Evolutionary conservation across 1,140 invertebrate genomes (phyloP).

Genomic region (Adelges cooleyi): DNA sequence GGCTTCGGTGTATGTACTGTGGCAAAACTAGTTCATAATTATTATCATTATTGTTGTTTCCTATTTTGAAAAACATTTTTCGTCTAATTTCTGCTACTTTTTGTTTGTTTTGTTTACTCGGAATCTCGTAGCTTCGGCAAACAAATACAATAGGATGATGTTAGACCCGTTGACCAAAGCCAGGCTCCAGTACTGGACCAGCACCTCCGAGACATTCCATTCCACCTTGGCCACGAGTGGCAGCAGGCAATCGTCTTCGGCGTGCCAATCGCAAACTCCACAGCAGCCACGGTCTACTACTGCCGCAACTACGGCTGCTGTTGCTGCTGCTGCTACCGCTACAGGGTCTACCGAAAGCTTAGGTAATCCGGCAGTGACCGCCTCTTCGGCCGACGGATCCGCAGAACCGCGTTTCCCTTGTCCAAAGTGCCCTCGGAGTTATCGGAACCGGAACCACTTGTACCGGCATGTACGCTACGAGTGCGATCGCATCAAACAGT

Average conservation of each 20-base stretch:
- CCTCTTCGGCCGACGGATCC: no score
- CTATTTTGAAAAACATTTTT: neutral
- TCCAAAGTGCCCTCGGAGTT: constrained; percentile 30
- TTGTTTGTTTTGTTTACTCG: neutral
- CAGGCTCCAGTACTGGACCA: constrained; percentile 34
- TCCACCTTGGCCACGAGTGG: neutral
- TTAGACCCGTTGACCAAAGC: constrained; percentile 29
- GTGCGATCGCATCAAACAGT: constrained; percentile 51
- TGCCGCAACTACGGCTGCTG: no score
- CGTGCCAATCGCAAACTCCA: neutral
- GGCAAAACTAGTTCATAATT: neutral
- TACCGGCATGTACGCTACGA: constrained; percentile 43
- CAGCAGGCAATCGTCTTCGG: neutral
- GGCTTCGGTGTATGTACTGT: constrained; percentile 24
- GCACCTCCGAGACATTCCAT: constrained; percentile 24
- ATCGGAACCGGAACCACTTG: constrained; percentile 35
- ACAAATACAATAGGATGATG: constrained; percentile 25
- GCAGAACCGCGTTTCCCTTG: constrained; percentile 30
- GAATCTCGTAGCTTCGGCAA: constrained; percentile 1
- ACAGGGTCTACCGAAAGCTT: no score
- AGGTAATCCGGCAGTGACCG: no score
- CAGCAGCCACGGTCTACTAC: no score
- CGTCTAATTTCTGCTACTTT: no score
- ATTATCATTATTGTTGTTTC: neutral
- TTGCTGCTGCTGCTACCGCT: no score